Conservation (phyloP, 2,888 invertebrate species). For the Polylopha cassiicola region DNA sequence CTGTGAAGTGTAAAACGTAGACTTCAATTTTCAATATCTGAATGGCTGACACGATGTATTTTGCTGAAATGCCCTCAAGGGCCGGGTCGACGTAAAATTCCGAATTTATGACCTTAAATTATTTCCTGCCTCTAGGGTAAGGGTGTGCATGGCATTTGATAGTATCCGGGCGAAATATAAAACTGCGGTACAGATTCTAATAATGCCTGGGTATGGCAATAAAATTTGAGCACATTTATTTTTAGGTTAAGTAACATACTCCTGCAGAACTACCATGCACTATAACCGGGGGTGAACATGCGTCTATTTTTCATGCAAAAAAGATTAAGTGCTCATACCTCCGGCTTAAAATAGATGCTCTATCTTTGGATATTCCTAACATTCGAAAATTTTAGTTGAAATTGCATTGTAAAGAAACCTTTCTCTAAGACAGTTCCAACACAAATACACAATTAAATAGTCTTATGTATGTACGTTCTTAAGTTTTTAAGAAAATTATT, state of each 20-base stretch:
- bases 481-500: too few species aligned
- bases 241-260: slow-evolving; percentile 8
- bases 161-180: slow-evolving; percentile 17
- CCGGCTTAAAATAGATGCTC: too few species aligned
- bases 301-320: too few species aligned
- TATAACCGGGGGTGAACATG: too few species aligned
- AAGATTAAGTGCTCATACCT: too few species aligned
- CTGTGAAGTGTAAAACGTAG: slow-evolving; percentile 7
- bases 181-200: slow-evolving; percentile 18
- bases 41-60: slow-evolving; percentile 11
- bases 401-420: too few species aligned
- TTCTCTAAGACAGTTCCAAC: too few species aligned
- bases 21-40: slow-evolving; percentile 17
- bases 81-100: slow-evolving; percentile 20
- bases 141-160: slow-evolving; percentile 6
- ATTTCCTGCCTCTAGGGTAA: slow-evolving; percentile 15
- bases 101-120: slow-evolving; percentile 23
- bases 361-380: too few species aligned
- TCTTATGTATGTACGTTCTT: too few species aligned
- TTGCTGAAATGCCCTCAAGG: slow-evolving; percentile 13
- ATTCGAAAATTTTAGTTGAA: too few species aligned
- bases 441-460: too few species aligned
- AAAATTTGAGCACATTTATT: slow-evolving; percentile 13
- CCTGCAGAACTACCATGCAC: background rate
- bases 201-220: slow-evolving; percentile 12